Evolutionary conservation across 2,113 vertebrate genomes (phyloP).

Genomic region (Solea senegalensis): DNA sequence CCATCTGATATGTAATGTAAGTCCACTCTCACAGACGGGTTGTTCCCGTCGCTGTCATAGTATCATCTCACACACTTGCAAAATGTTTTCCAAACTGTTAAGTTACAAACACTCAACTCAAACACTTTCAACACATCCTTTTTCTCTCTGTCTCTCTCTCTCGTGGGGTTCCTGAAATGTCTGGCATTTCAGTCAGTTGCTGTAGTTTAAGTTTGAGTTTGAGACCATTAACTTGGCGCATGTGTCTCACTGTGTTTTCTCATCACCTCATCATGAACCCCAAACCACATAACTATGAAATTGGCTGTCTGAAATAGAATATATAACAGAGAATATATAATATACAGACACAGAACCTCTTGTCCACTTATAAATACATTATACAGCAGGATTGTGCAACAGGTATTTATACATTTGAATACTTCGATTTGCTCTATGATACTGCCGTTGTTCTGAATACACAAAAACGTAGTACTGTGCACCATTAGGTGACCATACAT

Average conservation of each 20-base stretch:
- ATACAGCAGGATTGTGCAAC: constrained; percentile 30
- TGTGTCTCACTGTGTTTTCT: constrained; percentile 15
- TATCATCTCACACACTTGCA: constrained; percentile 29
- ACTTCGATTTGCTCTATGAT: constrained; percentile 35
- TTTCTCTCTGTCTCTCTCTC: not conserved
- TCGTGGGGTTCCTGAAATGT: not conserved
- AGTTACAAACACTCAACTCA: not conserved
- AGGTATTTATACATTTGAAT: constrained; percentile 5
- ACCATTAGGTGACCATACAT: no score
- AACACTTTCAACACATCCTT: constrained; percentile 1
- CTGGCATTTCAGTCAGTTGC: not conserved
- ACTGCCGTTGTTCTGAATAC: constrained; percentile 53
- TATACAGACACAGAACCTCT: constrained; percentile 33
- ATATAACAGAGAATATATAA: constrained; percentile 1
- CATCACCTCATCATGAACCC: constrained; percentile 34
- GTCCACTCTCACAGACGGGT: constrained; percentile 6
- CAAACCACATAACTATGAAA: constrained; percentile 18
- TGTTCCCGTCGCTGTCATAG: not conserved
- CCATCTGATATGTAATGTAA: no score
- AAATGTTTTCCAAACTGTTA: constrained; percentile 17
- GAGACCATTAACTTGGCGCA: constrained; percentile 8
- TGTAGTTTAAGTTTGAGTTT: constrained; percentile 13
- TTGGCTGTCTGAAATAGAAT: not conserved
- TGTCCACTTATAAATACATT: constrained; percentile 27
- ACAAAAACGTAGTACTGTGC: constrained; percentile 2